A percentile compares a stretch with the other conserved stretches of the same genome.
phyloP scores from a whole-genome alignment of 2,113 vertebrate species.

The Pomatostomus ruficeps region DNA sequence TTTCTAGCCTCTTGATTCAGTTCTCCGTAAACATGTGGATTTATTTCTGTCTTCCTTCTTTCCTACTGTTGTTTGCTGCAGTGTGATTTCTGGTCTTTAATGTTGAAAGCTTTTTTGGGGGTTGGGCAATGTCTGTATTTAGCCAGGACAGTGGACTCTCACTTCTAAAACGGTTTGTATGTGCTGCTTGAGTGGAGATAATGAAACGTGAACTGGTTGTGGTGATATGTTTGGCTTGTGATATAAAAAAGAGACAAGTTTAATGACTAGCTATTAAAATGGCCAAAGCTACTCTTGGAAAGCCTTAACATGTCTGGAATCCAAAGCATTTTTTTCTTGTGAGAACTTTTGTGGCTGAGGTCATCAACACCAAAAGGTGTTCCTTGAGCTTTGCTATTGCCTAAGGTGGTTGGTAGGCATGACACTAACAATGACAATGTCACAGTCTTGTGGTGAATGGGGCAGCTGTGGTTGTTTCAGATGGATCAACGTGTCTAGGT shows the following conservation, averaged over 20 bases:
- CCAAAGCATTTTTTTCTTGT: background rate
- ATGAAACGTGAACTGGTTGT: background rate
- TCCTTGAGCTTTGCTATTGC: background rate
- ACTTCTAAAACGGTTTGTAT: background rate
- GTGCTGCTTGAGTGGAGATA: background rate
- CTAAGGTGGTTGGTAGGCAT: background rate
- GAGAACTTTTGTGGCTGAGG: background rate
- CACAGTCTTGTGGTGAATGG: accelerated
- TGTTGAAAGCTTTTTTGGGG: background rate
- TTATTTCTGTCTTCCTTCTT: background rate
- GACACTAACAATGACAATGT: background rate
- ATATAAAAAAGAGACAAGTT: background rate
- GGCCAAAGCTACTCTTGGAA: background rate
- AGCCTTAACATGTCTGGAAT: background rate
- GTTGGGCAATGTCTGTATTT: background rate
- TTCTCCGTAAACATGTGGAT: background rate
- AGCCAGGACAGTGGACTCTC: background rate
- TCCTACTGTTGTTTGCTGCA: background rate
- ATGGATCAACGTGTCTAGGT: accelerated
- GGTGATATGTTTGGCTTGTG: background rate
- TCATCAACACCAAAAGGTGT: background rate
- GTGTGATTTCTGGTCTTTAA: background rate
- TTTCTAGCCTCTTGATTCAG: background rate
- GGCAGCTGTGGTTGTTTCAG: background rate
- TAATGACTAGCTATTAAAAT: background rate